A percentile compares a stretch with the other conserved stretches of the same genome.
Evolutionary conservation across 1,140 invertebrate species (phyloP).

Genomic region (Mya arenaria): DNA sequence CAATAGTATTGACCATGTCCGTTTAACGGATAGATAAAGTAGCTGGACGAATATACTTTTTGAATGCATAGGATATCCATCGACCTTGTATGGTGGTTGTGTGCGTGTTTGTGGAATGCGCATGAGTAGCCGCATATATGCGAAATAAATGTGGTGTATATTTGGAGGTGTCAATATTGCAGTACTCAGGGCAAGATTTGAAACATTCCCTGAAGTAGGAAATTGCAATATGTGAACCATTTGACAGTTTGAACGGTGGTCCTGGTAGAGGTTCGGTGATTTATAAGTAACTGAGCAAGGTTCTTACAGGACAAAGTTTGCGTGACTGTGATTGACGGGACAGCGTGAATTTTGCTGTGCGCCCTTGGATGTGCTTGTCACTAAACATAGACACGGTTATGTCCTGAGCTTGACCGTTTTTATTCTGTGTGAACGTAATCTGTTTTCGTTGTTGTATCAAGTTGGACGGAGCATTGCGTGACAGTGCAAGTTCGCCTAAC

Average conservation of each 20-base stretch:
- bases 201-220: background rate
- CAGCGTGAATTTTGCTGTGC: background rate
- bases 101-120: background rate
- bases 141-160: conserved; percentile 9
- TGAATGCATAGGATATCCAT: conserved; percentile 1
- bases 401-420: background rate
- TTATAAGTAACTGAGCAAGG: background rate
- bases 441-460: background rate
- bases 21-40: no score
- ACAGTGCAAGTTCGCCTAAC: conserved; percentile 4
- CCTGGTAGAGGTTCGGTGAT: background rate
- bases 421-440: background rate
- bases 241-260: background rate
- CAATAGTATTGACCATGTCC: no score
- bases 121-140: conserved; percentile 3
- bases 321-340: background rate
- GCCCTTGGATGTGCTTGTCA: conserved; percentile 19
- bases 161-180: background rate
- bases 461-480: background rate
- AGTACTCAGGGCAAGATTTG: background rate
- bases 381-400: background rate
- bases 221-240: background rate
- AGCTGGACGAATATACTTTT: conserved; percentile 21
- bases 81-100: background rate
- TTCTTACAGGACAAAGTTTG: background rate